phyloP scores from a whole-genome alignment of 2,888 invertebrate species.

The Drosophila mayaguana region DNA sequence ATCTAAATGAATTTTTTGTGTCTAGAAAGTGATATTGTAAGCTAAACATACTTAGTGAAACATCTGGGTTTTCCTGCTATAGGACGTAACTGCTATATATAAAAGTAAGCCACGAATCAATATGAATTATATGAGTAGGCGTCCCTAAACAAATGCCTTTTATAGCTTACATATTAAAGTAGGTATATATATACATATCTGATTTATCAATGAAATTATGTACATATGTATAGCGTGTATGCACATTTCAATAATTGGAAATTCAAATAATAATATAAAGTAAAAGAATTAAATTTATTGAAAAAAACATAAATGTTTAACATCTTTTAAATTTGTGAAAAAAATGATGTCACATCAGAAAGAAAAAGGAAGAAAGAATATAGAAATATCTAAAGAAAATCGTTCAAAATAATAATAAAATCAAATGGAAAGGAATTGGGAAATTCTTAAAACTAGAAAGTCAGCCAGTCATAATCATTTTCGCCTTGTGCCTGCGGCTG shows the following conservation, averaged over 20 bases:
- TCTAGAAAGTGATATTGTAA: conserved; percentile 1
- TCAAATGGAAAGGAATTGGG: neutral
- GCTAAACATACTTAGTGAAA: conserved; percentile 20
- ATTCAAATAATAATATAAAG: too few species aligned
- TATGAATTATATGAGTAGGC: neutral
- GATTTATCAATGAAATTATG: too few species aligned
- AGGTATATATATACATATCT: neutral
- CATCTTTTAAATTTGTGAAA: neutral
- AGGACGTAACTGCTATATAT: neutral
- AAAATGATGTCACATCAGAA: too few species aligned
- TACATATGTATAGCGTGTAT: neutral
- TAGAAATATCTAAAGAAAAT: neutral
- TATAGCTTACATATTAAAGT: neutral
- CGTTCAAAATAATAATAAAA: neutral
- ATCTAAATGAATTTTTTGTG: conserved; percentile 14
- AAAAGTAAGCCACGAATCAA: neutral
- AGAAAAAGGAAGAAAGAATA: too few species aligned
- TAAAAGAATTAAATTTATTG: neutral
- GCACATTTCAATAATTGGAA: too few species aligned
- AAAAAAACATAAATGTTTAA: neutral
- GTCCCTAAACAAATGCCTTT: neutral
- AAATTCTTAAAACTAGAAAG: conserved; percentile 61
- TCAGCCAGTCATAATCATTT: conserved; percentile 77
- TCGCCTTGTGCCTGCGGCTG: conserved; percentile 62
- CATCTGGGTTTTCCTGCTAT: neutral